Base-by-base conservation (phyloP, 1,140 invertebrate species). In the Vanessa atalanta region DNA sequence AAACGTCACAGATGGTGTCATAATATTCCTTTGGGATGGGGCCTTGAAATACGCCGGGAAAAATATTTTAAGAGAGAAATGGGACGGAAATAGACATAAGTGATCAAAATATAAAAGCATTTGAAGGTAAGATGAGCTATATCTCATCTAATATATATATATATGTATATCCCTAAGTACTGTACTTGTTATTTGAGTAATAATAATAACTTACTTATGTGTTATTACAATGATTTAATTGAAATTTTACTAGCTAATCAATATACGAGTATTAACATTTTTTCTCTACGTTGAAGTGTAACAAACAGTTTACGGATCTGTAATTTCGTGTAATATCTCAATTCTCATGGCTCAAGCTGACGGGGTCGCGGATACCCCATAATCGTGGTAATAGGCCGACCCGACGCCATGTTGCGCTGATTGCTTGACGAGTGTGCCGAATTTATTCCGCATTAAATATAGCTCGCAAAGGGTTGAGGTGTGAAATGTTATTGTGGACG, bases 381-480 rank as follows among this genome's bases (percentile, higher is more conserved):
- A 81, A 82, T 82, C 64, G 82, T 76, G 83, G 88, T 88, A 91
- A 90, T 88, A 85, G 84, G 78, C 79, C 83, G 72, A 83, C 81
- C 84, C 82, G 79, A 84, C 89, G 83, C 87, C 90, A 90, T 91
- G 78, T 90, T 91, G 90, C 75, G 66, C 68, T 89, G 89, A 92
- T 89, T 85, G 88, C 80, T 86, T 84, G 83, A 87, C 85, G 81
- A 77, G 82, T 76, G 78, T 74, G 79, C 76, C 79, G 81, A 90
- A 90, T 91, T 91, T 89, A 90, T 89, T 86, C 78, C 73, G 75
- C 82, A 89, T 88, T 91, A 90, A 89, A 87, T 83, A 83, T 80
- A 70, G 68, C 64, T 80, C 60, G 69, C 65, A 70, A 88, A 89
- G 89, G 89, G 89, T 89, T 89, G 82, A 88, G 83, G 85, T 89